phyloP scores from a whole-genome alignment of 1,140 invertebrate species.

The Drosophila tani region DNA sequence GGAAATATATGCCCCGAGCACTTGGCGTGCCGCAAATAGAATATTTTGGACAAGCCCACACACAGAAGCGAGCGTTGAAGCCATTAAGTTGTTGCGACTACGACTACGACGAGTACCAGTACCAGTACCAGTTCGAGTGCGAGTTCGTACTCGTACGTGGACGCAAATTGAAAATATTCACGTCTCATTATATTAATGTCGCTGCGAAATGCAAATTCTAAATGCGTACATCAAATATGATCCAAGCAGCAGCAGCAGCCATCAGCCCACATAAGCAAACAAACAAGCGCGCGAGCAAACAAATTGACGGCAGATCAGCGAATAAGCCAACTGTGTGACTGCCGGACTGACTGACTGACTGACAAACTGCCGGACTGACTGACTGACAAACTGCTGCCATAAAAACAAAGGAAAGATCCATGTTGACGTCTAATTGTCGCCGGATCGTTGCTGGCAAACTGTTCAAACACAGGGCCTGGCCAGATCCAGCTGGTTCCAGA shows the following conservation, averaged over 20 bases:
- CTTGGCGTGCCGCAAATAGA: conserved; percentile 54
- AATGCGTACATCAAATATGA: conserved; percentile 50
- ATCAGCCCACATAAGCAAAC: conserved; percentile 28
- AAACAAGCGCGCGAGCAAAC: conserved; percentile 38
- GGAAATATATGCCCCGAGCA: conserved; percentile 32
- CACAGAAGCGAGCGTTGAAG: conserved; percentile 6
- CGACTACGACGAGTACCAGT: background rate
- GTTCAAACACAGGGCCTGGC: conserved; percentile 22
- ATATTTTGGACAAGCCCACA: conserved; percentile 50
- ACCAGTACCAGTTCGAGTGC: background rate
- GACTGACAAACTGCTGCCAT: conserved; percentile 20
- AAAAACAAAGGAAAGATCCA: conserved; percentile 21
- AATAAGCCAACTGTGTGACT: conserved; percentile 27
- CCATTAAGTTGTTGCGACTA: conserved; percentile 18
- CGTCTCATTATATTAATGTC: conserved; percentile 62
- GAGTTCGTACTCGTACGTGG: conserved; percentile 9
- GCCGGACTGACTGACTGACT: background rate
- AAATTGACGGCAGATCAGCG: conserved; percentile 34
- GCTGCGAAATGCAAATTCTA: conserved; percentile 54
- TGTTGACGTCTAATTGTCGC: conserved; percentile 40
- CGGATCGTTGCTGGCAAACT: conserved; percentile 21
- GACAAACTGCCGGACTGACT: background rate
- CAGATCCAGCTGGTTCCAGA: conserved; percentile 9
- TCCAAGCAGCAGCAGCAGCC: conserved; percentile 24
- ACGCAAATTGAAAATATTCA: conserved; percentile 57